phyloP scores from a whole-genome alignment of 2,888 invertebrate species.

The Hylaea fasciaria region DNA sequence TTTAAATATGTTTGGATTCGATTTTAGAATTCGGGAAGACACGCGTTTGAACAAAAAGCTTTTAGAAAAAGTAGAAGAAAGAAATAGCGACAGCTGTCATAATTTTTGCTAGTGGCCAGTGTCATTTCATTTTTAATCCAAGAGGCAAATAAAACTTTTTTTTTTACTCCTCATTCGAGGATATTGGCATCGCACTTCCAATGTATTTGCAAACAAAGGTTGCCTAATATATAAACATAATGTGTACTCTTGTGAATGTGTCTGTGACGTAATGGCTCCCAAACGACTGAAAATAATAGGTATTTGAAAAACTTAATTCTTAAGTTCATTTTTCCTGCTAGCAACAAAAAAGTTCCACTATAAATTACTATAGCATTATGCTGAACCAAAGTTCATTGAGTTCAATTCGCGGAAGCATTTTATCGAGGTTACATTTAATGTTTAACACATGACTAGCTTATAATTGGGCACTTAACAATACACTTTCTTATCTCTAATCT shows the following conservation, averaged over 20 bases:
- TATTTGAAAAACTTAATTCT: too few relatives aligned
- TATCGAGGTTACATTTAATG: slow-evolving; percentile 58
- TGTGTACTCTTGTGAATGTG: too few relatives aligned
- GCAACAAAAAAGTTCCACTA: too few relatives aligned
- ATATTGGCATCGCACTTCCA: too few relatives aligned
- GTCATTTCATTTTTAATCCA: slow-evolving; percentile 23
- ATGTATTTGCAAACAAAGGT: too few relatives aligned
- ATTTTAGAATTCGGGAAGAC: slow-evolving; percentile 52
- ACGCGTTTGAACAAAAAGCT: slow-evolving; percentile 50
- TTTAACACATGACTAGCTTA: slow-evolving; percentile 66
- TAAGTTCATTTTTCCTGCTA: background rate
- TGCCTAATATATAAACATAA: too few relatives aligned
- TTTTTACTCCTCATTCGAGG: too few relatives aligned
- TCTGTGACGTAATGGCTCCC: too few relatives aligned
- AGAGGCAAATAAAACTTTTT: too few relatives aligned
- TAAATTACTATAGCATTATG: background rate
- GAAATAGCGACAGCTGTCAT: slow-evolving; percentile 43
- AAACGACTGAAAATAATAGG: too few relatives aligned
- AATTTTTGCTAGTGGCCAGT: slow-evolving; percentile 42
- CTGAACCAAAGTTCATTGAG: slow-evolving; percentile 34
- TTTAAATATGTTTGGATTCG: slow-evolving; percentile 69
- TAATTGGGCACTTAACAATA: slow-evolving; percentile 59
- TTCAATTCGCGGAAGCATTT: slow-evolving; percentile 58
- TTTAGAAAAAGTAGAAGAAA: slow-evolving; percentile 33
- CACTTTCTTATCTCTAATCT: slow-evolving; percentile 46